Evolutionary conservation across 2,888 invertebrate genomes (phyloP).

Genomic region (Tachina lurida): DNA sequence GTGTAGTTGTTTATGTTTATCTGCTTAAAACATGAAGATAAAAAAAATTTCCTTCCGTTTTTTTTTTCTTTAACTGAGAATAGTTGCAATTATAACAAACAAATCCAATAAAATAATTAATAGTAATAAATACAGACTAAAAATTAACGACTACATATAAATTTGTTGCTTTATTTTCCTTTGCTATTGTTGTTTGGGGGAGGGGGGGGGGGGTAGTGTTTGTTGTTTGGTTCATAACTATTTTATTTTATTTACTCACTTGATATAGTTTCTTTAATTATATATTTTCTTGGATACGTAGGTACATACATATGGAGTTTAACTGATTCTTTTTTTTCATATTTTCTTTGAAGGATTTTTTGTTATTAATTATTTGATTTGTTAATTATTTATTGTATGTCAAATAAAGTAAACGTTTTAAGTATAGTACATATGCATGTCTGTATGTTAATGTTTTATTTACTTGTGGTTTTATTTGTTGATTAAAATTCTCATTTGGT

Average conservation of each 20-base stretch:
- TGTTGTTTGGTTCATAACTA: constrained; percentile 15
- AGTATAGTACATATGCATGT: constrained; percentile 4
- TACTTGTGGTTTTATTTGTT: constrained; percentile 74
- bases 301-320: constrained; percentile 71
- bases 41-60: constrained; percentile 17
- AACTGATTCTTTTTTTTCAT: constrained; percentile 27
- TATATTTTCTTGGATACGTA: constrained; percentile 69
- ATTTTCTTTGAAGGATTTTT: constrained; percentile 38
- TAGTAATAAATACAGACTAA: constrained; percentile 58
- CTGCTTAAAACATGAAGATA: constrained; percentile 44
- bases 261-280: neutral
- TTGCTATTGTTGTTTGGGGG: constrained; percentile 53
- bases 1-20: constrained; percentile 44
- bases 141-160: constrained; percentile 57
- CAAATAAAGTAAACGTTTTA: constrained; percentile 54
- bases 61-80: constrained; percentile 59
- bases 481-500: constrained; percentile 59
- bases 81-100: constrained; percentile 66
- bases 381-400: constrained; percentile 52
- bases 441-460: constrained; percentile 73
- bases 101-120: constrained; percentile 49
- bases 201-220: neutral
- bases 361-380: constrained; percentile 18
- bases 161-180: constrained; percentile 26
- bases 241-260: constrained; percentile 3